Base-by-base conservation (phyloP, 1,140 invertebrate genomes). In the Dufourea novaeangliae region DNA sequence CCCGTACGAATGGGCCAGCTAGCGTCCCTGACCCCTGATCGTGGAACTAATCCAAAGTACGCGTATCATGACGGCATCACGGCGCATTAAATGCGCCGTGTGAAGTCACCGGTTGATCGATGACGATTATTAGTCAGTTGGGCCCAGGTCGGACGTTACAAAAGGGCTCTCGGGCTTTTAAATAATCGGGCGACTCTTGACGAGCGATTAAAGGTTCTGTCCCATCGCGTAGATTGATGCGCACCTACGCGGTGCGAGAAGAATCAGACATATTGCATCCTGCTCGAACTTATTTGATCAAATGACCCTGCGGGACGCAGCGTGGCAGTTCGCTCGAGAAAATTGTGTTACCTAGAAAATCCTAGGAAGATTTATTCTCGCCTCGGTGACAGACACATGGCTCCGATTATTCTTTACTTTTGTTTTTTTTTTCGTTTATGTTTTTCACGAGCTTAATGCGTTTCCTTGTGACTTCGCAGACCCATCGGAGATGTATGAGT, bases 21-120 rank as follows among this genome's bases (percentile, higher is more conserved):
- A 64, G 50, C 69, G 80, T 67, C 80, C 82, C 70, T 83, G 78
- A 86, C 84, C 78, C 82, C 61, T 86, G 85, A 83, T 80, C 74
- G 85, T 79, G 85, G 80, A 83, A 86, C 84, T 83, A 86, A 86
- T 86, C 73, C 78, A 83, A 86, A 85, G 84, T 80, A 86, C 85
- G 84, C 84, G 80, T 86, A 86, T 86, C 84, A 85, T 84, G 83
- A 85, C 82, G 82, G 83, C 82, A 84, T 85, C 80, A 82, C 75
- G 79, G 79, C 79, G 79, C 76, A 86, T 86, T 86, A 83, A 83
- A 86, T 80, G 80, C 81, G 74, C 85, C 84, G 85, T 83, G 85
- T 83, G 78, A 86, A 83, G 80, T 83, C 84, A 86, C 84, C 77
- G 80, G 84, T 77, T 86, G 80, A 86, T 86, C 81, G 78, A 86